These are phyloP conservation scores for Rhizoglyphus robini DNA, from an alignment of 1,140 invertebrate genomes.

Conservation along the genomic window DNA sequence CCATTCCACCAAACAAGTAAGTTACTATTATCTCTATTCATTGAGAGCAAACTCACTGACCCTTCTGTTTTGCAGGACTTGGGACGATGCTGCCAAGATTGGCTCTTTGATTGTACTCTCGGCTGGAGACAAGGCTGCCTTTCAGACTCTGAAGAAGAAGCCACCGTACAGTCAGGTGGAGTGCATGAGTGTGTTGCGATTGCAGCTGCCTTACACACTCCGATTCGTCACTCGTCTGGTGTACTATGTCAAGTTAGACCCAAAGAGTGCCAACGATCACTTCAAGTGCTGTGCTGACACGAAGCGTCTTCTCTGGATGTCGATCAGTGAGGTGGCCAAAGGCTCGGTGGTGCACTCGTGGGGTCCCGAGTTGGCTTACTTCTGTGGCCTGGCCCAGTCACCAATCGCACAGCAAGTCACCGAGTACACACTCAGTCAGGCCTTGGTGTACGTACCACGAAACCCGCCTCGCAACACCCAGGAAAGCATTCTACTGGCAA, in stretches of 20 bases:
- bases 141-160: neutral
- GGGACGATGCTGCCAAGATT: neutral
- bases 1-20: too few species aligned
- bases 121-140: neutral
- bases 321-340: too few species aligned
- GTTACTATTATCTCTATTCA: too few species aligned
- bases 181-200: neutral
- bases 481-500: constrained; percentile 19
- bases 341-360: neutral
- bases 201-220: constrained; percentile 9
- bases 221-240: neutral
- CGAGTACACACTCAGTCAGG: constrained; percentile 14
- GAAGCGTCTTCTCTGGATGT: neutral
- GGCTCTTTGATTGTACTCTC: neutral
- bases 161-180: neutral
- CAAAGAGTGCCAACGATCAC: neutral
- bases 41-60: too few species aligned
- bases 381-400: too few species aligned
- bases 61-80: too few species aligned
- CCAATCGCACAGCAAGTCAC: too few species aligned
- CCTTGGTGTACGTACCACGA: constrained; percentile 14
- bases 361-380: neutral
- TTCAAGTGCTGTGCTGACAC: neutral
- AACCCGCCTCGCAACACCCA: constrained; percentile 19
- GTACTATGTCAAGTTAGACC: neutral